These are phyloP conservation scores for Ectropis grisescens DNA, from an alignment of 1,140 invertebrate genomes.

Conservation along the genomic window DNA sequence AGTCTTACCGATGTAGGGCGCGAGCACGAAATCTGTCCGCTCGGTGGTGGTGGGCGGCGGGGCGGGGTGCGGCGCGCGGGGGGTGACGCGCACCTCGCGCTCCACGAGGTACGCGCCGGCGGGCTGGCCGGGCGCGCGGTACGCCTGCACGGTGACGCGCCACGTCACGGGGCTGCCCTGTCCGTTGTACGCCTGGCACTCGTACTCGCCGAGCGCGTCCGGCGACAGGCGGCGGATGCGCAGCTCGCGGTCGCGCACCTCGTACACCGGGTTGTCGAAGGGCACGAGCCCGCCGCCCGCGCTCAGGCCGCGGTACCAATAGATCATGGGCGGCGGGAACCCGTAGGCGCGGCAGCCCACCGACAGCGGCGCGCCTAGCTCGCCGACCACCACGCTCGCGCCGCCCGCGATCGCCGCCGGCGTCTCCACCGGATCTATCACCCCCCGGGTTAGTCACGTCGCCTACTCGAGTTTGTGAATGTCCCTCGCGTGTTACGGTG, in stretches of 20 bases:
- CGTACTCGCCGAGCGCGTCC: constrained; percentile 84
- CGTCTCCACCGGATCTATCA: constrained; percentile 65
- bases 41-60: constrained; percentile 17
- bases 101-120: constrained; percentile 41
- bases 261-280: constrained; percentile 77
- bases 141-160: constrained; percentile 78
- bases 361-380: constrained; percentile 77
- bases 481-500: constrained; percentile 2
- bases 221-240: constrained; percentile 79
- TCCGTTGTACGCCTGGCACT: constrained; percentile 90
- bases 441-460: constrained; percentile 42
- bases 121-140: constrained; percentile 72
- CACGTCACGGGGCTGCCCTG: constrained; percentile 81
- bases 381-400: constrained; percentile 73
- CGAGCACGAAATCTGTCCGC: too few species aligned
- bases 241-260: constrained; percentile 81
- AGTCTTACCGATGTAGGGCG: too few species aligned
- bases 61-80: constrained; percentile 11
- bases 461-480: constrained; percentile 37
- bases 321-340: constrained; percentile 83
- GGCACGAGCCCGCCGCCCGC: constrained; percentile 73
- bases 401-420: constrained; percentile 71
- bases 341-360: constrained; percentile 88
- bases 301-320: constrained; percentile 86
- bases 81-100: constrained; percentile 16